Base-by-base conservation (phyloP, 2,797 vertebrate genomes). In the Capromys pilorides region DNA sequence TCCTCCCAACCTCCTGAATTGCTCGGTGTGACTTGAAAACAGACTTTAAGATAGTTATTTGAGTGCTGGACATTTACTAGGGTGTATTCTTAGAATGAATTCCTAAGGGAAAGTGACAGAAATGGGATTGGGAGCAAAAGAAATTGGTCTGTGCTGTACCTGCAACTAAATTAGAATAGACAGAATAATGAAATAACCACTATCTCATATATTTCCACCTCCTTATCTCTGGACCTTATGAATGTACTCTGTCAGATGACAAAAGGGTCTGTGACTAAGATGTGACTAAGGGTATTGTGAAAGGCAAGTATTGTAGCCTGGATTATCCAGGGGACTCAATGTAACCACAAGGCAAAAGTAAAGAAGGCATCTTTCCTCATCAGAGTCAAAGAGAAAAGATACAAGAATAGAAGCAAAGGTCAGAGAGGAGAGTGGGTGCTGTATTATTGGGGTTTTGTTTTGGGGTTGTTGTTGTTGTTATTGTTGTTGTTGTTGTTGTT, bases 361-460 rank as follows among this genome's bases (percentile, higher is more conserved):
- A 69, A 86, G 59, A 54, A 80, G 12, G 12, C 39, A 91, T 77
- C 33, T 84, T 64, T 59, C 31, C 19, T 84, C 31, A 54, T 67
- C 31, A 87, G 54, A 91, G 36, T 71, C 79, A 54, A 41, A 78
- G 7, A 71, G 49, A 86, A 66, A 75, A 62, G 64, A 73, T 54
- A 2, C n/a, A 71, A 82, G 3, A 13, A 83, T 86, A 54, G 22
- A 92, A 88, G 26, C 31, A 91, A 79, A 95, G 22, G 54, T 91
- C 21, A 51, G 31, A 79, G 10, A 95, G 16, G n/a, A 95, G 39
- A 94, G n/a, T 78, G 82, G 49, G 90, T 67, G 33, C 19, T 79
- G 45, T 59, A 14, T 31, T 41, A 3, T 26, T 41, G 24, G 54
- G 33, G 13, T 57, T 77, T 75, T 21, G 14, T 26, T 75, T 31